These are phyloP conservation scores for Phocides pigmalion DNA, from an alignment of 1,140 invertebrate genomes.

Conservation along the genomic window DNA sequence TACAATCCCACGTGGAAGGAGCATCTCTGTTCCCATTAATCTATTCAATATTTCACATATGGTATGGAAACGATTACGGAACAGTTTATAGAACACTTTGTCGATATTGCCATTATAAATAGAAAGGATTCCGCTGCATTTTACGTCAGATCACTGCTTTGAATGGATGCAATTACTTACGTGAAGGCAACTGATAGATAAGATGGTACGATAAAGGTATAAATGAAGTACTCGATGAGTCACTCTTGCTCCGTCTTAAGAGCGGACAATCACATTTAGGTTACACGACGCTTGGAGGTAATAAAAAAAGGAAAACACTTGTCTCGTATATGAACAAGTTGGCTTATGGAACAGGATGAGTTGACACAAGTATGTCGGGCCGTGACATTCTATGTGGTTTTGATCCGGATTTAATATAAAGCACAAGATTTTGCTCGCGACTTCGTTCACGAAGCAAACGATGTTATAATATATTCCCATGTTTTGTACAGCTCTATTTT, in stretches of 20 bases:
- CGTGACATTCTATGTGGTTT: slow-evolving; percentile 33
- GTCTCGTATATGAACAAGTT: slow-evolving; percentile 27
- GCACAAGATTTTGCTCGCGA: too few relatives aligned
- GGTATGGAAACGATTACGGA: background rate
- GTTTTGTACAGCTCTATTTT: too few relatives aligned
- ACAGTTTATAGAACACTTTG: slow-evolving; percentile 29
- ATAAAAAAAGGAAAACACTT: slow-evolving; percentile 17
- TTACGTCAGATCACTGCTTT: slow-evolving; percentile 14
- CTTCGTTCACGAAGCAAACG: too few relatives aligned
- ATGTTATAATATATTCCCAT: too few relatives aligned
- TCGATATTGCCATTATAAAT: slow-evolving; percentile 40
- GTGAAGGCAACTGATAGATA: slow-evolving; percentile 38
- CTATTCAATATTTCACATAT: slow-evolving; percentile 29
- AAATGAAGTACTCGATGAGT: slow-evolving; percentile 22
- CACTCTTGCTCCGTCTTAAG: slow-evolving; percentile 4
- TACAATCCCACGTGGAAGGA: slow-evolving; percentile 26
- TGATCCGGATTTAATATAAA: slow-evolving; percentile 35
- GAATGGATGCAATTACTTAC: slow-evolving; percentile 37
- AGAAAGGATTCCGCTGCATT: slow-evolving; percentile 30
- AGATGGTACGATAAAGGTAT: slow-evolving; percentile 29
- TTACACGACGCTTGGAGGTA: slow-evolving; percentile 16
- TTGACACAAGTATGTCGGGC: slow-evolving; percentile 24
- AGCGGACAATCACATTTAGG: slow-evolving; percentile 17
- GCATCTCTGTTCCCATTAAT: slow-evolving; percentile 32
- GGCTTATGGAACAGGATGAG: slow-evolving; percentile 37